phyloP scores from a whole-genome alignment of 2,113 vertebrate genomes.

The Tylochromis polylepis region DNA sequence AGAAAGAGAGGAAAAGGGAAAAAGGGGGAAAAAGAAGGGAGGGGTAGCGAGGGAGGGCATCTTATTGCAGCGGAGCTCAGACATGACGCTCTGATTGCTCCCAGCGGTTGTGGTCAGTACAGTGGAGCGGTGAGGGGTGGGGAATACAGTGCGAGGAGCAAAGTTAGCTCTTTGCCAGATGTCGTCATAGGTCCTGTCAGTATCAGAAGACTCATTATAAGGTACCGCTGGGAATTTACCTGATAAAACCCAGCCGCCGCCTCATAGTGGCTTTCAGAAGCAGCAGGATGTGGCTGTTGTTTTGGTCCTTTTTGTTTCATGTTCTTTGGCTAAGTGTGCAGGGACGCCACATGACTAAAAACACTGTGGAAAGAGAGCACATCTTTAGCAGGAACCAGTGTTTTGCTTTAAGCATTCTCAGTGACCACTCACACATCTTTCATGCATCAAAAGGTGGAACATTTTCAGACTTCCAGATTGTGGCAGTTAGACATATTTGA shows the following conservation, averaged over 20 bases:
- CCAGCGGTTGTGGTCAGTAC: conserved; percentile 64
- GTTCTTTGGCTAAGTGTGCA: background rate
- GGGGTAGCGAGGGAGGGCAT: background rate
- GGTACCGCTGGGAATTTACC: conserved; percentile 1
- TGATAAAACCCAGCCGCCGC: background rate
- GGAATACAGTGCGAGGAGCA: conserved; percentile 6
- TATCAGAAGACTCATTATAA: background rate
- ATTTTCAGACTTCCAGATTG: background rate
- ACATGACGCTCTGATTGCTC: conserved; percentile 68
- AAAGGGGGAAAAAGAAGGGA: background rate
- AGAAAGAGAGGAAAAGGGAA: conserved; percentile 24
- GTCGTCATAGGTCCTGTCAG: conserved; percentile 39
- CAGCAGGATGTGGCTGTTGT: background rate
- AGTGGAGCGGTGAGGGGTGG: background rate
- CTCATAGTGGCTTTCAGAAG: background rate
- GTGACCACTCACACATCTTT: background rate
- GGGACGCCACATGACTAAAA: background rate
- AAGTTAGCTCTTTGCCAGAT: conserved; percentile 53
- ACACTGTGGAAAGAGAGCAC: background rate
- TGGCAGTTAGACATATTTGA: background rate
- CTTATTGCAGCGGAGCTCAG: conserved; percentile 56
- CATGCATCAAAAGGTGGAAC: background rate
- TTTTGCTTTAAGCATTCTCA: background rate
- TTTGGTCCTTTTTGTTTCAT: background rate
- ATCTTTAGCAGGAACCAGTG: background rate